Evolutionary conservation across 2,888 invertebrate genomes (phyloP).

Genomic region (Drosophila bunnanda): DNA sequence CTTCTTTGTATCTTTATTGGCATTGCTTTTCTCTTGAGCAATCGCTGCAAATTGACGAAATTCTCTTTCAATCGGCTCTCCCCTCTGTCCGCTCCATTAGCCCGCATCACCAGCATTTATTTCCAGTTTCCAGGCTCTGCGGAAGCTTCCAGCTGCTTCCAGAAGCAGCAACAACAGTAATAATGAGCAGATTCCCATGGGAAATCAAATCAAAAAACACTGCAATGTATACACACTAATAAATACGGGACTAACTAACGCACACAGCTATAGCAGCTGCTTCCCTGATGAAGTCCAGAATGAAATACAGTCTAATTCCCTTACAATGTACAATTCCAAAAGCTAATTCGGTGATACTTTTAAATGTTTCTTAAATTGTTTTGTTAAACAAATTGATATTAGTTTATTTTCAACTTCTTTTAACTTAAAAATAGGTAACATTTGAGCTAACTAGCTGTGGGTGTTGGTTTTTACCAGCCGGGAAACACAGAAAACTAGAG

Average conservation of each 20-base stretch:
- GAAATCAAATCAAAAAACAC: conserved; percentile 23
- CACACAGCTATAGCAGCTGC: conserved; percentile 9
- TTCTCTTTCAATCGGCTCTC: conserved; percentile 33
- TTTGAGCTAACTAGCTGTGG: not conserved
- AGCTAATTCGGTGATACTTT: not conserved
- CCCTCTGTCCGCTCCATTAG: not conserved
- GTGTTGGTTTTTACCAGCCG: not conserved
- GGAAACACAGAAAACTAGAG: not conserved
- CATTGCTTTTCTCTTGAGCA: conserved; percentile 4
- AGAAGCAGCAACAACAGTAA: conserved; percentile 1
- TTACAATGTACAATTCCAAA: not conserved
- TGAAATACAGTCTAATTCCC: conserved; percentile 5
- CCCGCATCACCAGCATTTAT: conserved; percentile 29
- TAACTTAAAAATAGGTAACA: not conserved
- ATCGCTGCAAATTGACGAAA: conserved; percentile 30
- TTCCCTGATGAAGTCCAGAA: conserved; percentile 8
- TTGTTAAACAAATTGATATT: too few relatives aligned
- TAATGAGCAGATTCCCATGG: not conserved
- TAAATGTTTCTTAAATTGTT: too few relatives aligned
- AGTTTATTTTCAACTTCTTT: not conserved
- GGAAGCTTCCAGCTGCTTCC: conserved; percentile 39
- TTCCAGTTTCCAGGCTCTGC: conserved; percentile 25
- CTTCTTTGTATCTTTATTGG: conserved; percentile 18
- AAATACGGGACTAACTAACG: conserved; percentile 14
- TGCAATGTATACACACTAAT: conserved; percentile 2